Base-by-base conservation (phyloP, 2,113 vertebrate genomes). In the Hemicordylus capensis region DNA sequence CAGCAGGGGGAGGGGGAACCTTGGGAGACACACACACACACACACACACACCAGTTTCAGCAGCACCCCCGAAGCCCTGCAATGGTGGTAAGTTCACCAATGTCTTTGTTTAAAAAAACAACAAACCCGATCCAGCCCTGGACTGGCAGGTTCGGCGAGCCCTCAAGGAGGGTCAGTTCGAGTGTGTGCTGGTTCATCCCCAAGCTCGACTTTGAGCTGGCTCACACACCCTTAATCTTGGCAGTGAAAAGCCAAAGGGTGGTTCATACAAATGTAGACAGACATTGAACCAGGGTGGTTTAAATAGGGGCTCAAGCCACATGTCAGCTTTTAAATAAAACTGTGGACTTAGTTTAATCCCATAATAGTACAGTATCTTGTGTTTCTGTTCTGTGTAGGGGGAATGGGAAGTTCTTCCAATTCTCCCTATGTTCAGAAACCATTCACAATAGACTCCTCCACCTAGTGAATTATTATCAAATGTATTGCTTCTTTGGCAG, bases 401-500 rank as follows among this genome's bases (percentile, higher is more conserved):
- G 31, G 4, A 24, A 80, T 34, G 46, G 31, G 6, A 8, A 26
- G 31, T 26, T 80, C 44, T 88, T 11, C 26, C 70, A 1, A 4
- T 51, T 46, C n/a, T 70, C 10, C 79, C 63, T 73, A 0, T 2
- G 51, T 1, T 61, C 83, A 26, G 51, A 81, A 77, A 80, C 19
- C 4, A 61, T 1, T 26, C 79, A 19, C 58, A 4, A 59, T 34
- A 79, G 8, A 39, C 0, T 22, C 26, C 66, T 51, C 22, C 34
- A 20, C 1, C 3, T 28, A 34, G 0, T n/a, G 70, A 78, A 0
- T 34, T 20, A 64, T 31, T 81, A 1, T 67, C 37, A 87, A 84
- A 80, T 51, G 1, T 19, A 72, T 37, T 9, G 48, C 66, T 70
- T 84, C 9, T 66, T 85, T 86, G 74, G 58, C 87, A 81, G 44